These are phyloP conservation scores for Pangasianodon hypophthalmus DNA, from an alignment of 2,113 vertebrate genomes.

Conservation along the genomic window DNA sequence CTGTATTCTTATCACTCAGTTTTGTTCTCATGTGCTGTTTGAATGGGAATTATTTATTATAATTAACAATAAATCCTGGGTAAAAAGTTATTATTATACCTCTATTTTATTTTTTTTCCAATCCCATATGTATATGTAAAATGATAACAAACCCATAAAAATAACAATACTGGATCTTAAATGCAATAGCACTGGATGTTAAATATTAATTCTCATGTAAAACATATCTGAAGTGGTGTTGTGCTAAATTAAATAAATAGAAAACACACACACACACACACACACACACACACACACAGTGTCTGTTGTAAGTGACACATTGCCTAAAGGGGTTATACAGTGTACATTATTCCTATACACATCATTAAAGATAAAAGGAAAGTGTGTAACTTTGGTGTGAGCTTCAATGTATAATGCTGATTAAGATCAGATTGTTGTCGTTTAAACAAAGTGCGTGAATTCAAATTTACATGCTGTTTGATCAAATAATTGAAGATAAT, in stretches of 20 bases:
- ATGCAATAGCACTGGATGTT: background rate
- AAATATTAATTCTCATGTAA: background rate
- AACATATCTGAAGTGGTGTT: background rate
- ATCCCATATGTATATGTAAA: background rate
- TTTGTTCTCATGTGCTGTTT: background rate
- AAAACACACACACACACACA: background rate
- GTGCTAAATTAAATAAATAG: background rate
- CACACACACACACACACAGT: background rate
- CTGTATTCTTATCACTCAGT: background rate
- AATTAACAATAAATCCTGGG: background rate
- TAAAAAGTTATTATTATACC: background rate
- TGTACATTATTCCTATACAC: background rate
- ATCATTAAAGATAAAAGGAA: background rate
- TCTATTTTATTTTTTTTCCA: background rate
- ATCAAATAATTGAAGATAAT: slow-evolving; percentile 28
- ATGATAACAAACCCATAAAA: background rate
- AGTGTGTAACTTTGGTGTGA: background rate
- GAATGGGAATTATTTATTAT: background rate
- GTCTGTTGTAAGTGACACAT: background rate
- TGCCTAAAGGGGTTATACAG: background rate
- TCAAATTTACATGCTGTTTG: slow-evolving; percentile 26
- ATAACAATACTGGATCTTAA: background rate
- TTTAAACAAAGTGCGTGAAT: background rate
- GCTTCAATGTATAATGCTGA: background rate
- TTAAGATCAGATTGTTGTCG: background rate